Percentiles rank a stretch among this genome's conserved stretches.
Evolutionary conservation across 2,113 vertebrate species (phyloP).

Genomic region (Ia io): DNA sequence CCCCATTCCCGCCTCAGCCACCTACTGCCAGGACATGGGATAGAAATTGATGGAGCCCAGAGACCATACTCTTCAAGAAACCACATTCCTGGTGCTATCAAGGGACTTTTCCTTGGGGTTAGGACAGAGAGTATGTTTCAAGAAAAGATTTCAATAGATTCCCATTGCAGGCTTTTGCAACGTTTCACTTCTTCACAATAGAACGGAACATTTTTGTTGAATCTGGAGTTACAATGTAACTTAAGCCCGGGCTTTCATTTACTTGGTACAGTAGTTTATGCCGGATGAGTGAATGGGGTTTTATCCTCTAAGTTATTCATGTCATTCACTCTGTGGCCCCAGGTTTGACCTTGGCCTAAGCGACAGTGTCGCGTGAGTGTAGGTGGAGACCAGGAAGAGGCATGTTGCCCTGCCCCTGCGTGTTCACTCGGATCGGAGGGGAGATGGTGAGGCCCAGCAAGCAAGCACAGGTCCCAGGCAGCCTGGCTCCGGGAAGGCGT

Average conservation of each 20-base stretch:
- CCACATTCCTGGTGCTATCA: conserved; percentile 11
- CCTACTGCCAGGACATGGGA: neutral
- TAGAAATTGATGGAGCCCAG: conserved; percentile 20
- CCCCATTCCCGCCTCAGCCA: conserved; percentile 56
- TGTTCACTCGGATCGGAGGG: neutral
- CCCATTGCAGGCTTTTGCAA: neutral
- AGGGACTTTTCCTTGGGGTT: neutral
- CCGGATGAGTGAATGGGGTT: neutral
- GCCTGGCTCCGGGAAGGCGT: neutral
- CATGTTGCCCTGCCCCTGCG: neutral
- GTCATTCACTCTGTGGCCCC: neutral
- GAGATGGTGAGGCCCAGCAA: neutral
- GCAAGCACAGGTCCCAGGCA: neutral
- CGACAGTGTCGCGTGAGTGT: neutral
- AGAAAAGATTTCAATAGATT: conserved; percentile 32
- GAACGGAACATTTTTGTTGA: neutral
- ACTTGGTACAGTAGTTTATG: neutral
- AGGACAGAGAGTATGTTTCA: neutral
- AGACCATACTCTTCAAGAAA: conserved; percentile 44
- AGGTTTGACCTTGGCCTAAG: neutral
- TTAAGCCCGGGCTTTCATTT: neutral
- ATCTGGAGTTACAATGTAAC: neutral
- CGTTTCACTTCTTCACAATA: neutral
- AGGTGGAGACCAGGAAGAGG: neutral
- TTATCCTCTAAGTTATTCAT: neutral